Evolutionary conservation across 2,113 vertebrate genomes (phyloP).

Genomic region (Plecotus auritus): DNA sequence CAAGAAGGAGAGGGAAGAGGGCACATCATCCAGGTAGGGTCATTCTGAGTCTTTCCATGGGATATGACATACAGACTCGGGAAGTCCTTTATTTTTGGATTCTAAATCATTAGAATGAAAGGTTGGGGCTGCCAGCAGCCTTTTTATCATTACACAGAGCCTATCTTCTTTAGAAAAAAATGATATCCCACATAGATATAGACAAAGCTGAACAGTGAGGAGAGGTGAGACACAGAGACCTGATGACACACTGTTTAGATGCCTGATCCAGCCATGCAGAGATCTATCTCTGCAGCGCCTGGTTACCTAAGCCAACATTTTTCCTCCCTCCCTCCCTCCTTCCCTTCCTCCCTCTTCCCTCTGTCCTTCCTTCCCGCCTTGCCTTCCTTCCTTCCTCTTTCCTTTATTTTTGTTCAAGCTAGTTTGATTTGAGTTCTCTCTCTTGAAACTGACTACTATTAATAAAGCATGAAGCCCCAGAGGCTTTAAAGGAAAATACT

Average conservation of each 20-base stretch:
- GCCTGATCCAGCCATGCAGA: not conserved
- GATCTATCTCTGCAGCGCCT: not conserved
- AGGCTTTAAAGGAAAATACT: slow-evolving; percentile 23
- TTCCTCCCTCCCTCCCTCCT: not conserved
- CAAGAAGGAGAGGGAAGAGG: not conserved
- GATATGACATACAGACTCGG: not conserved
- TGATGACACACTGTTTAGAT: not conserved
- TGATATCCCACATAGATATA: not conserved
- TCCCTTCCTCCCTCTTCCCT: not conserved
- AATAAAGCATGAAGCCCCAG: not conserved
- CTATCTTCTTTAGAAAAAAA: not conserved
- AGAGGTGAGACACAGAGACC: not conserved
- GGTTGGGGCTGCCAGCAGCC: not conserved
- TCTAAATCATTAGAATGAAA: slow-evolving; percentile 26
- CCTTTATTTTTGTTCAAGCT: not conserved
- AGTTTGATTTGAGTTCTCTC: not conserved
- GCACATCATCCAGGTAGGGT: not conserved
- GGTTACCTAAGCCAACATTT: not conserved
- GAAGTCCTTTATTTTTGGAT: not conserved
- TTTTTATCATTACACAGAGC: not conserved
- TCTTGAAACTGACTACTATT: not conserved
- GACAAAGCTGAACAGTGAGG: not conserved
- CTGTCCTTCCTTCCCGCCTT: not conserved
- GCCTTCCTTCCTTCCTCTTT: not conserved
- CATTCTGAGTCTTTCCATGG: not conserved